Evolutionary conservation across 2,888 invertebrate genomes (phyloP).

Genomic region (Eulithis prunata): DNA sequence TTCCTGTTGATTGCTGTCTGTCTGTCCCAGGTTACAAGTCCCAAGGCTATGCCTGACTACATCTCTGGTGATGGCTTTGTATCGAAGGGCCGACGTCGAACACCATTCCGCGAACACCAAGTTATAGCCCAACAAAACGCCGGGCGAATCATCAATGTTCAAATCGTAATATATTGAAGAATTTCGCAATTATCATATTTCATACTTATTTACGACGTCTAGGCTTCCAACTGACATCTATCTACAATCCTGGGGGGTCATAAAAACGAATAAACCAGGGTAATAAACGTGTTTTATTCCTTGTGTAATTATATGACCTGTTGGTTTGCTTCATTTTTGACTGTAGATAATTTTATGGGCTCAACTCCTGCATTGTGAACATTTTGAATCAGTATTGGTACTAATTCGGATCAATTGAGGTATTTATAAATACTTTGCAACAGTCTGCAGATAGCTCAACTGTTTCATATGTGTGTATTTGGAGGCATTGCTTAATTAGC

Average conservation of each 20-base stretch:
- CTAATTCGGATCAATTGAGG: too few relatives aligned
- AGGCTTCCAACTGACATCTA: slow-evolving; percentile 77
- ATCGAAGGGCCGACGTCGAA: slow-evolving; percentile 9
- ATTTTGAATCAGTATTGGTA: slow-evolving; percentile 1
- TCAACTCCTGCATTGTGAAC: slow-evolving; percentile 11
- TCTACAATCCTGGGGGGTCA: slow-evolving; percentile 72
- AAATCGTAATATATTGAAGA: slow-evolving; percentile 84
- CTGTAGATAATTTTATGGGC: slow-evolving; percentile 28
- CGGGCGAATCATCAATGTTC: slow-evolving; percentile 81
- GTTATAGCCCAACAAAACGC: slow-evolving; percentile 82
- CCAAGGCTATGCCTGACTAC: slow-evolving; percentile 15
- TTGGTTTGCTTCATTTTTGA: slow-evolving; percentile 65
- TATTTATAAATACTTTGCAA: too few relatives aligned
- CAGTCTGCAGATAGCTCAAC: too few relatives aligned
- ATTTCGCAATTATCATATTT: slow-evolving; percentile 85
- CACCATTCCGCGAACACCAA: slow-evolving; percentile 71
- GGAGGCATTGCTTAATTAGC: too few relatives aligned
- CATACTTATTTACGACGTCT: slow-evolving; percentile 83
- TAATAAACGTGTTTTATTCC: slow-evolving; percentile 77
- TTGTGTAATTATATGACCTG: slow-evolving; percentile 68
- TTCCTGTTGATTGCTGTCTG: too few relatives aligned
- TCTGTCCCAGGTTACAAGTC: not conserved
- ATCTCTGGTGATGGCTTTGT: slow-evolving; percentile 45
- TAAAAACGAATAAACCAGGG: slow-evolving; percentile 74
- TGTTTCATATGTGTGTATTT: too few relatives aligned